phyloP scores from a whole-genome alignment of 2,797 vertebrate species.

The Pipistrellus nathusii region DNA sequence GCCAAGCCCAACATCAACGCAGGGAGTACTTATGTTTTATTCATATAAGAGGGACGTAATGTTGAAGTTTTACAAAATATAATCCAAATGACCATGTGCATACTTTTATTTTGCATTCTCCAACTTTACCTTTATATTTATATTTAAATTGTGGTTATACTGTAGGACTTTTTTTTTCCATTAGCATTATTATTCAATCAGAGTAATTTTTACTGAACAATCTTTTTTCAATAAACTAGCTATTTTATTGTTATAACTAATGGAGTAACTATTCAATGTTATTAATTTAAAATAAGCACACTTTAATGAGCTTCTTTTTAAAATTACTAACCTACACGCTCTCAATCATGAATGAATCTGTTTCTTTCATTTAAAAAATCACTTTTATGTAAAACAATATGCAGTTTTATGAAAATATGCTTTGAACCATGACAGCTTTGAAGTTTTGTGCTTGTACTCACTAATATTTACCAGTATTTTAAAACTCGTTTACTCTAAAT shows the following conservation, averaged over 20 bases:
- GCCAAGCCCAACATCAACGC: neutral
- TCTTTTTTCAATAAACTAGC: neutral
- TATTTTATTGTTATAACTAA: constrained; percentile 34
- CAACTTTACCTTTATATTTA: neutral
- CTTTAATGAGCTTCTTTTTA: neutral
- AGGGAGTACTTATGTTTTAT: neutral
- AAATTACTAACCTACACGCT: neutral
- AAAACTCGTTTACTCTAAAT: neutral
- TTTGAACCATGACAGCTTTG: neutral
- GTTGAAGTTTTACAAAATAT: constrained; percentile 1
- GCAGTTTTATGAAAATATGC: neutral
- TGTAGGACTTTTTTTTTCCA: neutral
- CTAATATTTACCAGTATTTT: neutral
- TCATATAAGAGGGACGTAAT: neutral
- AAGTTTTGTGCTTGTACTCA: neutral
- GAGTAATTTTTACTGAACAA: neutral
- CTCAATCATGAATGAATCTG: neutral
- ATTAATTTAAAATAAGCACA: neutral
- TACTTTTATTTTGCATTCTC: neutral
- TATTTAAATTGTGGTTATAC: neutral
- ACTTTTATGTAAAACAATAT: neutral
- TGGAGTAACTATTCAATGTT: neutral
- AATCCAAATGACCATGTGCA: neutral
- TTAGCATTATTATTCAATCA: constrained; percentile 2
- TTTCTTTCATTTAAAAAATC: neutral